Conservation (phyloP, 2,113 vertebrate genomes). For the Numida meleagris region DNA sequence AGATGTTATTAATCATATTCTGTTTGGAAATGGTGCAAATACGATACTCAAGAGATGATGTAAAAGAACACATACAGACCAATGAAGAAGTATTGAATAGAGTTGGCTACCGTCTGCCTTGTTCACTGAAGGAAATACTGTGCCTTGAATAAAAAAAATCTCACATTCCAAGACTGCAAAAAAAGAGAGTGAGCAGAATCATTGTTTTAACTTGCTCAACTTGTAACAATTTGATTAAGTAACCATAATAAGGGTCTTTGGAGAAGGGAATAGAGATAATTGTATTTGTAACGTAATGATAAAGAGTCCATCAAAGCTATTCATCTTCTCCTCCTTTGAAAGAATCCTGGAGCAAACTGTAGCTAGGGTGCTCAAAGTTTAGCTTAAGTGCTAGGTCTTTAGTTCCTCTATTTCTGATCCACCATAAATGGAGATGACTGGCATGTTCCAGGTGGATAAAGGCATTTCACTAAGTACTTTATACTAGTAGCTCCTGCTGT, state of each 20-base stretch:
- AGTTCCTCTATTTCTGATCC: neutral
- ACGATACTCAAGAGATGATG: neutral
- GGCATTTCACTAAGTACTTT: neutral
- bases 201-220: neutral
- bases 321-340: neutral
- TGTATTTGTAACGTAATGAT: neutral
- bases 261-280: neutral
- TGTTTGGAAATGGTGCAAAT: neutral
- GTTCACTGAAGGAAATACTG: neutral
- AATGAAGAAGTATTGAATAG: neutral
- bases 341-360: neutral
- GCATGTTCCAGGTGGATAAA: neutral
- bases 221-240: neutral
- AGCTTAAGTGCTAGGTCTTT: neutral
- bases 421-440: neutral
- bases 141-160: neutral
- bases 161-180: neutral
- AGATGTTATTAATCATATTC: neutral
- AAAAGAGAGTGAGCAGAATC: neutral
- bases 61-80: neutral
- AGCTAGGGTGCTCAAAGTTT: neutral
- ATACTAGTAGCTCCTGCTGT: neutral
- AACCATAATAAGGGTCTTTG: neutral
- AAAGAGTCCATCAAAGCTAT: neutral
- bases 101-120: neutral